phyloP scores from a whole-genome alignment of 1,140 invertebrate species.

The Pseudomyrmex sp. region DNA sequence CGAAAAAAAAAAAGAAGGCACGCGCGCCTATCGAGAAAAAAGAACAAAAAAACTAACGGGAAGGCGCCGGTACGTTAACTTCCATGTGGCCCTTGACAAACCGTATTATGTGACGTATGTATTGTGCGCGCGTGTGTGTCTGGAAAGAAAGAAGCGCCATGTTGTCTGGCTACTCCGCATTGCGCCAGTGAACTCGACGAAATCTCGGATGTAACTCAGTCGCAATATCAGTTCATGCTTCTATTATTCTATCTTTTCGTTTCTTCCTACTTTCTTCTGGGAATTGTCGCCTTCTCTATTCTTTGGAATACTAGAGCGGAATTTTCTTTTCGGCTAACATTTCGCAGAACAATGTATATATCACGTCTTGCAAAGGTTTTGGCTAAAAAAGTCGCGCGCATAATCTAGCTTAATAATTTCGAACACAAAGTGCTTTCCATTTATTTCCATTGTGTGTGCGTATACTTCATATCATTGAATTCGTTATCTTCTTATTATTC shows the following conservation, averaged over 20 bases:
- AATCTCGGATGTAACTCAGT: constrained; percentile 76
- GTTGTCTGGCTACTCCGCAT: constrained; percentile 83
- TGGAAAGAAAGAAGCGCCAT: constrained; percentile 78
- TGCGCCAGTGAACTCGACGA: constrained; percentile 82
- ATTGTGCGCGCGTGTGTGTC: constrained; percentile 10
- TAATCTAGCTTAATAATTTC: constrained; percentile 12
- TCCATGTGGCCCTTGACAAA: constrained; percentile 25
- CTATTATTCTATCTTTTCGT: constrained; percentile 9
- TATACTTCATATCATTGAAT: constrained; percentile 43
- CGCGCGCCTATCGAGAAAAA: constrained; percentile 20
- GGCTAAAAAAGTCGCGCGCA: not conserved
- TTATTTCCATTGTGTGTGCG: not conserved
- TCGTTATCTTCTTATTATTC: constrained; percentile 49
- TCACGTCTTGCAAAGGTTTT: constrained; percentile 20
- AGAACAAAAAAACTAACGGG: constrained; percentile 20
- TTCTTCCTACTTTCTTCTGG: constrained; percentile 26
- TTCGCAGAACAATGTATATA: constrained; percentile 2
- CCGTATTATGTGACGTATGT: not conserved
- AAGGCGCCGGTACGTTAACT: constrained; percentile 31
- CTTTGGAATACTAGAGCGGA: not conserved
- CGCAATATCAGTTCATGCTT: constrained; percentile 46
- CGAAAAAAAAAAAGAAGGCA: constrained; percentile 7
- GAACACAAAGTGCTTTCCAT: constrained; percentile 1
- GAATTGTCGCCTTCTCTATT: constrained; percentile 10
- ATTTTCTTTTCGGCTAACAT: constrained; percentile 1